Percentiles rank a stretch among this genome's conserved stretches.
Conservation (phyloP, 1,140 invertebrate species). For the Lepidurus couesii region DNA sequence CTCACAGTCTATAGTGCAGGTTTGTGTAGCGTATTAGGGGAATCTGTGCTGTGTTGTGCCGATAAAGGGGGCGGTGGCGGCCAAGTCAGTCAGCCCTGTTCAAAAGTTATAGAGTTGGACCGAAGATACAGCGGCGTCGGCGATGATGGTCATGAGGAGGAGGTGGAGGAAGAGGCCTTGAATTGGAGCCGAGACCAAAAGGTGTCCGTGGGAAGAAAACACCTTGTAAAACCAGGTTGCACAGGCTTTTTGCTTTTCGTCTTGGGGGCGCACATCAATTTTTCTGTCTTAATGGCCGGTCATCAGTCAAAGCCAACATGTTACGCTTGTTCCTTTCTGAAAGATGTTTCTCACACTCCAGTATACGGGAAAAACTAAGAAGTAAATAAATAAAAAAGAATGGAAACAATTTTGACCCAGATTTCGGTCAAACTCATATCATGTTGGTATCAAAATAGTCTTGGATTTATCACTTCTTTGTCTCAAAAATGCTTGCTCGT, state of each 20-base stretch:
- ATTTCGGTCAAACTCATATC: background rate
- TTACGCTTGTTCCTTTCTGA: background rate
- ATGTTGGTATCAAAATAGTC: no score
- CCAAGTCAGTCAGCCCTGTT: background rate
- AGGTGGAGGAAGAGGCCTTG: background rate
- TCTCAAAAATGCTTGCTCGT: no score
- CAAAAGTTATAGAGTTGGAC: slow-evolving; percentile 14
- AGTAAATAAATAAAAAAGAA: background rate
- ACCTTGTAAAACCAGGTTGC: slow-evolving; percentile 19
- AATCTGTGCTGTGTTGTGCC: background rate
- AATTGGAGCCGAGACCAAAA: background rate
- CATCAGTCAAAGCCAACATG: slow-evolving; percentile 22
- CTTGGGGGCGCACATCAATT: slow-evolving; percentile 17
- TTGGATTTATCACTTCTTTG: no score
- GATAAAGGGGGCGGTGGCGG: slow-evolving; percentile 15
- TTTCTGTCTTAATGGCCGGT: slow-evolving; percentile 18
- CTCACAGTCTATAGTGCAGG: background rate
- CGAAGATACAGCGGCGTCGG: background rate
- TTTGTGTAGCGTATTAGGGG: background rate
- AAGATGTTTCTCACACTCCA: slow-evolving; percentile 15
- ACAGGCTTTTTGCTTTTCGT: background rate
- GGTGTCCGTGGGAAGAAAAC: slow-evolving; percentile 16
- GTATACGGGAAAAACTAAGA: background rate
- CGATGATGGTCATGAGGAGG: background rate
- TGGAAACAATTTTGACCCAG: background rate